Percentiles rank a stretch among this genome's conserved stretches.
phyloP scores from a whole-genome alignment of 2,797 vertebrate species.

The Botia almorhae region DNA sequence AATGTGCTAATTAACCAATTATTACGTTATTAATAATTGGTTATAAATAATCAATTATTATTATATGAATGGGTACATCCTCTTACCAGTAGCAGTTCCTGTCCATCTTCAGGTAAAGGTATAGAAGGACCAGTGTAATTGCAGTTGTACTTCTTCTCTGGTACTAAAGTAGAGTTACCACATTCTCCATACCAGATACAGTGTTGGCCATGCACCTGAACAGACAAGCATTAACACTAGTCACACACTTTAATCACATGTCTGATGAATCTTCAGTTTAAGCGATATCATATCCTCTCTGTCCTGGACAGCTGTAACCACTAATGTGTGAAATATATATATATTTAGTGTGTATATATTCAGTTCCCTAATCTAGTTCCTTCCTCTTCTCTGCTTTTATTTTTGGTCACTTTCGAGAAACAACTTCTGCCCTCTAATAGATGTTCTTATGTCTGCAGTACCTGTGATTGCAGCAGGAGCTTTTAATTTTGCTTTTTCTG shows the following conservation, averaged over 20 bases:
- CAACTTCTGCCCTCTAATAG: no score
- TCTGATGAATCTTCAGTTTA: not conserved
- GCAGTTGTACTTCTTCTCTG: constrained; percentile 90
- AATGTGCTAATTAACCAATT: not conserved
- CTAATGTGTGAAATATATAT: not conserved
- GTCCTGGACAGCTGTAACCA: not conserved
- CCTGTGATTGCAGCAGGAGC: no score
- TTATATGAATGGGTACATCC: not conserved
- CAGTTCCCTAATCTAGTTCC: constrained; percentile 9
- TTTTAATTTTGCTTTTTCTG: no score
- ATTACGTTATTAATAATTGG: not conserved
- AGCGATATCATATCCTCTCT: not conserved
- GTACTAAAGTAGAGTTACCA: constrained; percentile 65
- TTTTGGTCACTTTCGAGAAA: not conserved
- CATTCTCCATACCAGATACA: constrained; percentile 97
- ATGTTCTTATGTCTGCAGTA: not conserved
- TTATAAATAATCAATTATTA: not conserved
- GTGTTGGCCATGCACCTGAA: constrained; percentile 80
- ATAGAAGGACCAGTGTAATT: constrained; percentile 85
- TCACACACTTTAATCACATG: not conserved
- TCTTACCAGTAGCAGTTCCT: constrained; percentile 84
- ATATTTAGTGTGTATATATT: not conserved
- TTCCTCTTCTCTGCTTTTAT: not conserved
- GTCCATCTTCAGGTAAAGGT: constrained; percentile 79
- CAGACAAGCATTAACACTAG: not conserved